Base-by-base conservation (phyloP, 2,888 invertebrate species). In the Tineola bisselliella region DNA sequence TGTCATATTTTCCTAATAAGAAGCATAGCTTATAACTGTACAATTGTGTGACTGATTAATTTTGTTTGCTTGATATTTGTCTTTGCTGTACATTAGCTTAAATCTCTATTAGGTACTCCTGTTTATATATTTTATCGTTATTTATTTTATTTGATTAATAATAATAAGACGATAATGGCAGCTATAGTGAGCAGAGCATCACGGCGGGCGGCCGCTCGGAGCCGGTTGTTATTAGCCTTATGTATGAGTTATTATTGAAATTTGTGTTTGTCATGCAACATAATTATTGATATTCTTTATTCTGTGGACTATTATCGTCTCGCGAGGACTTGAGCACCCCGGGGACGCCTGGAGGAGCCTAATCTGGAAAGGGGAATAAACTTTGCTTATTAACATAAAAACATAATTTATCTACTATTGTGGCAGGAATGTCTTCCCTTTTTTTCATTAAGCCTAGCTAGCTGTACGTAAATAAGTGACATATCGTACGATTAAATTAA, bases 251-350 rank as follows among this genome's bases (percentile, higher is more conserved):
- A 76, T 74, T 75, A 76, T 77, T 73, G 73, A 79, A 74, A 81
- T 79, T 81, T 81, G 75, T 75, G 79, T 80, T 73, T 80, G 80
- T 81, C 79, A 81, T 79, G 75, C 79, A 67, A 74, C 73, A 74
- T 77, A 75, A 80, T 77, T 76, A 75, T 74, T 73, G 69, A 71
- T 71, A 70, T 71, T 72, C 68, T 71, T 71, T 68, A 65, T 65
- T 64, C 63, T 61, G 62, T 68, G 63, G 66, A 68, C 66, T 65
- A 64, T 66, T 67, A 66, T 66, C 63, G 48, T 56, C 56, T 56
- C 38, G 25, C 18, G 56, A 30, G 30, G 56, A 19, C 25, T 56
- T 38, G 10, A 38, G 38, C 38, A 38, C 38, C 38, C 30, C 18
- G 25, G 19, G 8, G 56, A 25, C 10, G 48, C 48, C 48, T 18